Conservation (phyloP, 2,113 vertebrate genomes). For the Dissostichus mawsoni region DNA sequence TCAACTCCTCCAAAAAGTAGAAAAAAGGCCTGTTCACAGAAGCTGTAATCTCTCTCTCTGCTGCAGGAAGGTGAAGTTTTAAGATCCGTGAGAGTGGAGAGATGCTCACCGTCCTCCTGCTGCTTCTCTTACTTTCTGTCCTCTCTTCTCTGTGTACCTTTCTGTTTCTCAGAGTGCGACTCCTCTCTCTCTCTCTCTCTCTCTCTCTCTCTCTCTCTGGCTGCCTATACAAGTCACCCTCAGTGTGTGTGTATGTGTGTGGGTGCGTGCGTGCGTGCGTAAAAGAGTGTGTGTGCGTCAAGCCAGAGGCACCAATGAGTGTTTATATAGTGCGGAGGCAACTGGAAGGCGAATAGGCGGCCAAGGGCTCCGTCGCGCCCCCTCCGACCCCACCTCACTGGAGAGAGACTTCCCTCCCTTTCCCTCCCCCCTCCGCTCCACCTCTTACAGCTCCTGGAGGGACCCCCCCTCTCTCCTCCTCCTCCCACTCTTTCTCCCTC, state of each 20-base stretch:
- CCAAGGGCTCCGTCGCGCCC: slow-evolving; percentile 74
- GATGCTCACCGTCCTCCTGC: slow-evolving; percentile 74
- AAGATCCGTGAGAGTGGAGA: slow-evolving; percentile 58
- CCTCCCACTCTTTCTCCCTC: not conserved
- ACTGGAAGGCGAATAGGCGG: slow-evolving; percentile 77
- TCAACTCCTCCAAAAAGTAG: slow-evolving; percentile 10
- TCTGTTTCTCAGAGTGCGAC: slow-evolving; percentile 61
- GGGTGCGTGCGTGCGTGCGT: slow-evolving; percentile 52
- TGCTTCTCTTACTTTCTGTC: slow-evolving; percentile 68
- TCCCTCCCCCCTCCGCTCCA: slow-evolving; percentile 53
- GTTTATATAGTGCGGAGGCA: slow-evolving; percentile 93
- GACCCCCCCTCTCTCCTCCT: slow-evolving; percentile 22
- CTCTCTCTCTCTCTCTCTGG: slow-evolving; percentile 51
- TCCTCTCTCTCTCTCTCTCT: slow-evolving; percentile 29
- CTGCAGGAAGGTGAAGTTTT: slow-evolving; percentile 20
- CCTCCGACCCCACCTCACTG: slow-evolving; percentile 57
- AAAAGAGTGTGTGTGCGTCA: slow-evolving; percentile 68
- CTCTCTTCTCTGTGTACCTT: slow-evolving; percentile 71
- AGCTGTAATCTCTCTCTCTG: slow-evolving; percentile 44
- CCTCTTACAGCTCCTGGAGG: slow-evolving; percentile 68
- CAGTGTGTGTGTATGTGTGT: slow-evolving; percentile 81
- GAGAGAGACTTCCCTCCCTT: slow-evolving; percentile 56
- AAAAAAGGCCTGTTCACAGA: slow-evolving; percentile 24
- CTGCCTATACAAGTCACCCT: slow-evolving; percentile 79
- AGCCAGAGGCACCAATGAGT: slow-evolving; percentile 88